Base-by-base conservation (phyloP, 1,140 invertebrate species). In the Drosophila melanica region DNA sequence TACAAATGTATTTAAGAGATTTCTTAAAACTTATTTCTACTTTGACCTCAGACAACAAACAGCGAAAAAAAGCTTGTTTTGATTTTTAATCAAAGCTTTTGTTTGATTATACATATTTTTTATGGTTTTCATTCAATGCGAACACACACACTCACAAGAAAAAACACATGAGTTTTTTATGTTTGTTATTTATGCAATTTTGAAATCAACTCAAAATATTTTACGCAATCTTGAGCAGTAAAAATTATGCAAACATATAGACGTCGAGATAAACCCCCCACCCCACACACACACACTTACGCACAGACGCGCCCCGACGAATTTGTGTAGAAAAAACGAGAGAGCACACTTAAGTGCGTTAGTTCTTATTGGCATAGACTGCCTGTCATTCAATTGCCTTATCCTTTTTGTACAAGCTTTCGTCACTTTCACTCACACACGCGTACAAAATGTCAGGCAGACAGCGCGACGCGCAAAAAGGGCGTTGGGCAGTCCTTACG, bases 401-500 rank as follows among this genome's bases (percentile, higher is more conserved):
- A 82, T 87, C 79, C 82, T 82, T 87, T 79, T 84, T 76, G 51
- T 41, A 44, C 64, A 76, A 79, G 42, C 76, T 84, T 73, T 82
- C 55, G 69, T 86, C 78, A 86, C 81, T 78, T 86, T 85, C 77
- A 71, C 79, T 74, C 67, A 47, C 59, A 47, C 20, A 47, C 16
- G 48, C 54, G 62, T 54, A 68, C 27, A 58, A 48, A 53, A 14
- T 70, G 23, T 47, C 45, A 75, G 75, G 72, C 82, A 86, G 82
- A 86, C 82, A 87, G 82, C 82, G 57, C 82, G 82, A 79, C 82
- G 82, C 82, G 66, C 48, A 69, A 87, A 85, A 87, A 86, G 84
- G 82, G 82, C 84, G 82, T 87, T 87, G 76, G 79, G 79, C 59
- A 79, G 68, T 79, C 75, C 75, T 84, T 79, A 51, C 39, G 33